Evolutionary conservation across 2,797 vertebrate genomes (phyloP), one percentile per base, ranked within the genome.

Genomic region (Crocodylus rhombifer): DNA sequence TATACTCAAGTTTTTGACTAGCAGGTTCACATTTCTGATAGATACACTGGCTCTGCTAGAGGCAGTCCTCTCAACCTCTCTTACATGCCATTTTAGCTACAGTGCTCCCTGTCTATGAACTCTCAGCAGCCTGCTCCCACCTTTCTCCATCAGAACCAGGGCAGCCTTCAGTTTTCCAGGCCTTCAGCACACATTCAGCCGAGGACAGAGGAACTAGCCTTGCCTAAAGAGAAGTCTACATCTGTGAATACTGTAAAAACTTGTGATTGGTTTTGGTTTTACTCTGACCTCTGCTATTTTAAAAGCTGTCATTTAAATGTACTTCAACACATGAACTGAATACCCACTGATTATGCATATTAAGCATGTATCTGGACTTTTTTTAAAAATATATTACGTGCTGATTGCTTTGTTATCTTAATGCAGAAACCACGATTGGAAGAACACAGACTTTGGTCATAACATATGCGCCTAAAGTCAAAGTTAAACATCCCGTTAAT

Each of bases 281-380:
- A 77, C 42, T 89, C 81, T 82, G 87, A 93, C 83, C 80, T 86
- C 14, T 20, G 33, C 84, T 2, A 23, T 36, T 81, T 71, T 28
- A 91, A 84, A 95, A 90, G 74, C 82, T 89, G 84, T 84, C 90
- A 89, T 20, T 61, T 30, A 36, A 91, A 87, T 82, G 26, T n/a
- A 89, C 33, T 71, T 95, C 87, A 89, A 90, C 86, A 7, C 69
- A 74, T 6, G 25, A 76, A 30, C 16, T 61, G 74, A 16, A 67
- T 84, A 86, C 57, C 20, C 62, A 89, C 76, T 14, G 51, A 60
- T 25, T 86, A 6, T 60, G 82, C 23, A 56, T 4, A 81, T 2
- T 16, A 17, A 16, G 33, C 1, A 17, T 58, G 84, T 62, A 21
- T 60, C 67, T 14, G 4, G 3, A 14, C 15, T 58, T 12, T 58